Percentiles rank a stretch among this genome's conserved stretches.
These are phyloP conservation scores for Tachycineta bicolor DNA, from an alignment of 2,113 vertebrate species.

Conservation along the genomic window DNA sequence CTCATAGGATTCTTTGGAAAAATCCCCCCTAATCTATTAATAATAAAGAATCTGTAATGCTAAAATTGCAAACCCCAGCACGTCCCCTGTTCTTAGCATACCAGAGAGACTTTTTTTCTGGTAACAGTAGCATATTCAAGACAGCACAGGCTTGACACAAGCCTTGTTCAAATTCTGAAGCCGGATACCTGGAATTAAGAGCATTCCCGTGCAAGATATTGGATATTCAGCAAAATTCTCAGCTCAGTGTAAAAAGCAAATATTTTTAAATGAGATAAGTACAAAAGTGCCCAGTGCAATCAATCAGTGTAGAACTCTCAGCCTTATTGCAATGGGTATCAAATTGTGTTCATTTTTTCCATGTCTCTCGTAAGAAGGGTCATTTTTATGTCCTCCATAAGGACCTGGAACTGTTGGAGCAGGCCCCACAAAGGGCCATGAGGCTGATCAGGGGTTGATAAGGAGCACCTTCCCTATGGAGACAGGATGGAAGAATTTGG, in stretches of 20 bases:
- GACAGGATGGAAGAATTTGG: no score
- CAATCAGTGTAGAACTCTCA: not conserved
- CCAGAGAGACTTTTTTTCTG: slow-evolving; percentile 21
- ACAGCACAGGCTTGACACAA: slow-evolving; percentile 4
- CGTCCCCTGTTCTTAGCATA: slow-evolving; percentile 46
- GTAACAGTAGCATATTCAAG: slow-evolving; percentile 60
- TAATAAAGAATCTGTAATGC: slow-evolving; percentile 67
- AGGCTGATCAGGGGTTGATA: not conserved
- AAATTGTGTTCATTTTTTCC: not conserved
- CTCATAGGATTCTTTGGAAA: slow-evolving; percentile 60
- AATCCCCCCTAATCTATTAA: slow-evolving; percentile 61
- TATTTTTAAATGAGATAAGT: slow-evolving; percentile 25
- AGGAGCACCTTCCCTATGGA: not conserved
- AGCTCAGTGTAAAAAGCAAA: not conserved
- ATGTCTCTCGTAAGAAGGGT: not conserved
- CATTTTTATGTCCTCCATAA: not conserved
- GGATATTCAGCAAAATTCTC: slow-evolving; percentile 1
- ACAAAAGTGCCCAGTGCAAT: not conserved
- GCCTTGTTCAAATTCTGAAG: slow-evolving; percentile 37
- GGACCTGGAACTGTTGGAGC: not conserved
- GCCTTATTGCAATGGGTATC: not conserved
- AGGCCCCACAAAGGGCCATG: not conserved
- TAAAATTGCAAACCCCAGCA: slow-evolving; percentile 64
- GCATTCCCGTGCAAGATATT: not conserved
- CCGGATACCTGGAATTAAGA: slow-evolving; percentile 14